phyloP scores from a whole-genome alignment of 1,140 invertebrate genomes.

The Drosophila mayri region DNA sequence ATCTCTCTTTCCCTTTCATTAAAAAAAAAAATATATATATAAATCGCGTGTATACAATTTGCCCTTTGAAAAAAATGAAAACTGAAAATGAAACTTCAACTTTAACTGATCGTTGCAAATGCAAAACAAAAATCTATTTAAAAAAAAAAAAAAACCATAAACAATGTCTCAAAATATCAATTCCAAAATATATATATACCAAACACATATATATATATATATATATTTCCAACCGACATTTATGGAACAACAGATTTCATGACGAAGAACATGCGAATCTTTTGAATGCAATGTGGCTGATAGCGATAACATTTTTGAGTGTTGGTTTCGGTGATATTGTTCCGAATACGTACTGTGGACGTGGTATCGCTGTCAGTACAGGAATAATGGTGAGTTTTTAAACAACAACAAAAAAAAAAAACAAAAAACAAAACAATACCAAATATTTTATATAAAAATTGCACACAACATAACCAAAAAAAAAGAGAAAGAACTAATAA shows the following conservation, averaged over 20 bases:
- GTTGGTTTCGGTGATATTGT: conserved; percentile 99
- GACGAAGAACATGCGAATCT: conserved; percentile 98
- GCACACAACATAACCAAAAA: conserved; percentile 52
- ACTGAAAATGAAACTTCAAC: not conserved
- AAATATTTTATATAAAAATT: conserved; percentile 27
- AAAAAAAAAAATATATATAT: conserved; percentile 17
- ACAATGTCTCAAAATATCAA: conserved; percentile 15
- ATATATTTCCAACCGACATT: conserved; percentile 32
- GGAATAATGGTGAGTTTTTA: conserved; percentile 97
- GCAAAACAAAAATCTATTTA: conserved; percentile 1
- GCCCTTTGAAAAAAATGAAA: conserved; percentile 29
- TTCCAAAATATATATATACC: conserved; percentile 30
- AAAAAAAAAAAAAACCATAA: conserved; percentile 39
- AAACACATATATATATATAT: conserved; percentile 1
- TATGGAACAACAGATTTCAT: conserved; percentile 91
- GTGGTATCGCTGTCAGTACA: conserved; percentile 98
- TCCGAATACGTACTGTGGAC: conserved; percentile 99
- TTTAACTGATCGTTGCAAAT: conserved; percentile 23
- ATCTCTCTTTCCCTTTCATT: conserved; percentile 82
- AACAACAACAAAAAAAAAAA: conserved; percentile 35
- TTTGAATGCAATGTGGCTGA: conserved; percentile 99
- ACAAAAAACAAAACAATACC: not conserved
- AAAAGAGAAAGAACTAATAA: conserved; percentile 3
- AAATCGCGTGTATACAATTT: conserved; percentile 63
- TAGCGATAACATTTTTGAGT: conserved; percentile 98